Evolutionary conservation across 2,113 vertebrate species (phyloP), one percentile per base, ranked within the genome.

Genomic region (Apodemus speciosus): DNA sequence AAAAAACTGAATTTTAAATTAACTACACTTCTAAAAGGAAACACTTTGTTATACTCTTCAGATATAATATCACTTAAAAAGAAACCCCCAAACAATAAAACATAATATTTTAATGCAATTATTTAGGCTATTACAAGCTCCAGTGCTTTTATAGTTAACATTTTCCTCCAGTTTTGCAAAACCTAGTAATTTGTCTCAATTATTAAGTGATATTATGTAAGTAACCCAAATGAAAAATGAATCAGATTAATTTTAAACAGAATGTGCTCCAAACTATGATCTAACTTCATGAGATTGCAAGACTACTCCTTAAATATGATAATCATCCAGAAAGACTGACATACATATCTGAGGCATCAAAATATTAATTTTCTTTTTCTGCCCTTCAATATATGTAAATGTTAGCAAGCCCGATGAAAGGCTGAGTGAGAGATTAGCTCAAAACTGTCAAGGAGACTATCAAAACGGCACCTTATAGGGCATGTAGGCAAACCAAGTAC

Each of bases 401-500:
- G 90, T 97, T 97, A 95, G 94, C 92, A 96, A 95, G 93, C 88
- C 94, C 86, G 68, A n/a, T 84, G 40, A 94, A 91, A 91, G 91
- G 91, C 96, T 96, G 94, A 96, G 91, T 96, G 89, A 94, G 92
- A 95, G 89, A 96, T 94, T 95, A 96, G 91, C 93, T 96, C 66
- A 88, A 96, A 97, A 97, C 91, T 83, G 88, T 95, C 88, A 94
- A 92, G 89, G 75, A 95, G 93, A 94, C 91, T 96, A 97, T 96
- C 83, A 96, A 95, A 96, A 96, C 64, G 85, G 96, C 95, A 98
- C 97, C 97, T 98, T 97, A 95, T 95, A 97, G 98, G 98, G 98
- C 96, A 95, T 97, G 96, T 97, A 97, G 97, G 98, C 98, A 98
- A 98, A 97, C 97, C 95, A 97, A 98, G 98, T 98, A 96, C 97